Evolutionary conservation across 2,113 vertebrate genomes (phyloP).

Genomic region (Aptenodytes patagonicus): DNA sequence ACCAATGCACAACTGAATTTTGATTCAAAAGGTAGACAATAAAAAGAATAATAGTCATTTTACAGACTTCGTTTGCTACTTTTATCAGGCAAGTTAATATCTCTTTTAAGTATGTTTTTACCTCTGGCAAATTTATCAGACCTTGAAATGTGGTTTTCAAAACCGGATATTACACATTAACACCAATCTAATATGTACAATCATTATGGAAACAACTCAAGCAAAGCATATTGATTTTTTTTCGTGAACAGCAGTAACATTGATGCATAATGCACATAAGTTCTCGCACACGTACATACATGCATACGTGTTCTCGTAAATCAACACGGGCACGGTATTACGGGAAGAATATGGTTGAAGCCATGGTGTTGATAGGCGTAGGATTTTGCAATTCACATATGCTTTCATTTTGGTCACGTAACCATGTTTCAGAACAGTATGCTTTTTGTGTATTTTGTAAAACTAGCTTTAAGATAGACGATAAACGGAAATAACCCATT

Average conservation of each 20-base stretch:
- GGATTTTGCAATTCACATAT: background rate
- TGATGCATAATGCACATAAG: background rate
- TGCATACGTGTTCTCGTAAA: constrained; percentile 66
- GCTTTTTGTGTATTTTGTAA: background rate
- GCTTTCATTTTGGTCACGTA: constrained; percentile 55
- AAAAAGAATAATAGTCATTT: background rate
- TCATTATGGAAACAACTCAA: constrained; percentile 36
- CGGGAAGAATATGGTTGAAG: constrained; percentile 46
- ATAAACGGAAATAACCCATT: constrained; percentile 51
- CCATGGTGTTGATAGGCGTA: background rate
- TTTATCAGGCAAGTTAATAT: background rate
- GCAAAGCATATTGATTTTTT: background rate
- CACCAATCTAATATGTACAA: background rate
- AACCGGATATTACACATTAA: constrained; percentile 27
- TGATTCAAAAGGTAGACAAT: background rate
- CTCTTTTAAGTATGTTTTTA: background rate
- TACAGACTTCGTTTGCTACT: background rate
- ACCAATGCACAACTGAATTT: background rate
- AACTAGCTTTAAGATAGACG: background rate
- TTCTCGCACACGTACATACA: background rate
- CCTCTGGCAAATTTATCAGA: constrained; percentile 11
- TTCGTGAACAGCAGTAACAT: background rate
- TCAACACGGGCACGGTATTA: background rate
- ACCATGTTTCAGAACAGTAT: background rate
- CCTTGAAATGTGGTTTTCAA: constrained; percentile 39